Evolutionary conservation across 2,797 vertebrate species (phyloP), one percentile per base, ranked within the genome.

Genomic region (Darevskia mixta): DNA sequence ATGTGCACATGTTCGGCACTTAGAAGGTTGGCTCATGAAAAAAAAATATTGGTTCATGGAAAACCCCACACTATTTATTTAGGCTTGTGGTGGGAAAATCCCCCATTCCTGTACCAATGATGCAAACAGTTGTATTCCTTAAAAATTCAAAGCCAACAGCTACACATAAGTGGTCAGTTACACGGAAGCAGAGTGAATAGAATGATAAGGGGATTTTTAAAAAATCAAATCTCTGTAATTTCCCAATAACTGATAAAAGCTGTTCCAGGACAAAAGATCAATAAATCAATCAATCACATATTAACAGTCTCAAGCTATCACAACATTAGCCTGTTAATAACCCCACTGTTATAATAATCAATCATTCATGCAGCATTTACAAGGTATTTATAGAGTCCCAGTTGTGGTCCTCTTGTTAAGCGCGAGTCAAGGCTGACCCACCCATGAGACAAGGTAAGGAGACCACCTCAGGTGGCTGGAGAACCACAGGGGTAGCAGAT

Each of bases 281-380:
- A 85, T 58, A 15, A 35, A 23, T 79, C 82, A 35, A 23, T 79
- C 82, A 82, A 66, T 69, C 35, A 45, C 79, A 45, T 81, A 75
- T 43, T 45, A 73, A 9, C 67, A 32, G 29, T 81, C 79, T n/a
- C 55, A 73, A 73, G 23, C 32, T 81, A 23, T 35, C 15, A 23
- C 11, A 81, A 55, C n/a, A 71, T 35, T 23, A 35, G 23, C 38
- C 35, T 18, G 72, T 38, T 29, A 15, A 72, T 32, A 55, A 55
- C 13, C 49, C 49, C 13, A 4, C 49, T 55, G 11, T 55, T 55
- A 15, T 55, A 55, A 55, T 55, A 55, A 55, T 61, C 58, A 61
- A 20, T 61, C 58, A 61, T 18, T 61, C 58, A 61, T 23, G 20
- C 18, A 64, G 61, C 61, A 64, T 18, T 64, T 23, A 18, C 6